phyloP scores from a whole-genome alignment of 23 tunicate genomes.

The Halocynthia roretzi region DNA sequence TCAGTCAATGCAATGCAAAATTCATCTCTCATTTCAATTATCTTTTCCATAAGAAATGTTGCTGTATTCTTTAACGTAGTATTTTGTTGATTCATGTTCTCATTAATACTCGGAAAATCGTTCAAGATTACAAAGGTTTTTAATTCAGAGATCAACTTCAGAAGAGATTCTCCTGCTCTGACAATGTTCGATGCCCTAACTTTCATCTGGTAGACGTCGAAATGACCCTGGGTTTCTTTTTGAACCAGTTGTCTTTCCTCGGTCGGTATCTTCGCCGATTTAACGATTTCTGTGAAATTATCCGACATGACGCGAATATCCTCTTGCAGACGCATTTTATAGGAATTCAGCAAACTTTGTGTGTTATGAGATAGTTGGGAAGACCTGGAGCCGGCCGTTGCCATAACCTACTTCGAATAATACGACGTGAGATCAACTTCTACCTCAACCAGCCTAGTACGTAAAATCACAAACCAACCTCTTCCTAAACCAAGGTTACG shows the following conservation, averaged over 20 bases:
- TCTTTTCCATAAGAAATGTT: conserved; percentile 22
- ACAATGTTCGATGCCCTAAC: conserved; percentile 88
- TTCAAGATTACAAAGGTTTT: conserved; percentile 82
- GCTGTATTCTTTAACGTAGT: conserved; percentile 7
- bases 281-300: conserved; percentile 14
- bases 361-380: conserved; percentile 22
- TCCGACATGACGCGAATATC: conserved; percentile 26
- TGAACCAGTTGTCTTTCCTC: conserved; percentile 56
- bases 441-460: no score
- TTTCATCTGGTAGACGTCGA: conserved; percentile 74
- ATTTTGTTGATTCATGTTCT: conserved; percentile 61
- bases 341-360: conserved; percentile 53
- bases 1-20: conserved; percentile 49
- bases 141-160: conserved; percentile 62
- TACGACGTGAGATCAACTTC: no score
- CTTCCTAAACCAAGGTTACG: no score
- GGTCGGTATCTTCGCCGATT: conserved; percentile 14
- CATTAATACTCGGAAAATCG: conserved; percentile 85
- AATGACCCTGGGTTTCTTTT: conserved; percentile 44
- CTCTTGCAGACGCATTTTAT: conserved; percentile 58
- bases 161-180: conserved; percentile 80
- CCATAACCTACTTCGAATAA: neutral
- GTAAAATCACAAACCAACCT: no score
- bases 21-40: conserved; percentile 49
- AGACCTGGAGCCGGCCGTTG: conserved; percentile 1